Percentiles rank a stretch among this genome's conserved stretches.
phyloP scores from a whole-genome alignment of 1,140 invertebrate species.

The Ridgeia piscesae region DNA sequence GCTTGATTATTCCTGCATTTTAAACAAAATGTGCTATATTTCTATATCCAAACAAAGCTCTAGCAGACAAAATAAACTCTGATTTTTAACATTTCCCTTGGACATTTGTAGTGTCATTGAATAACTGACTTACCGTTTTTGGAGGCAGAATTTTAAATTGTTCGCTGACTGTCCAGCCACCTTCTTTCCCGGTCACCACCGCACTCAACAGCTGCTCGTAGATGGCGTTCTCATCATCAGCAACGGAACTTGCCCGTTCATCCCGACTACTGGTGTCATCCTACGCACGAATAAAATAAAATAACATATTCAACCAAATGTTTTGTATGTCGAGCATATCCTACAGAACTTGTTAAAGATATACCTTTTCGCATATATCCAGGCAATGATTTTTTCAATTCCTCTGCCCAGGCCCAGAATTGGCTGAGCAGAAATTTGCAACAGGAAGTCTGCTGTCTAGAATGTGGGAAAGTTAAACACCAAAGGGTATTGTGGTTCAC shows the following conservation, averaged over 20 bases:
- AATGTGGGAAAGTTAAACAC: too few relatives aligned
- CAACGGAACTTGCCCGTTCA: background rate
- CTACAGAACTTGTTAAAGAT: too few relatives aligned
- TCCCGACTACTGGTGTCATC: background rate
- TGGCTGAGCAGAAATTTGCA: too few relatives aligned
- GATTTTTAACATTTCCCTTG: background rate
- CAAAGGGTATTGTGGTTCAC: too few relatives aligned
- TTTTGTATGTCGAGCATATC: too few relatives aligned
- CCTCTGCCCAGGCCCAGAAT: too few relatives aligned
- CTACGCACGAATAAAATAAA: background rate
- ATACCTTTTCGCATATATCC: too few relatives aligned
- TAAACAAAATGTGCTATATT: background rate
- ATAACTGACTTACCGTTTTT: conserved; percentile 44
- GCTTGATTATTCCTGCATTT: too few relatives aligned
- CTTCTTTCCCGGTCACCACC: conserved; percentile 76
- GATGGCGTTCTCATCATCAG: conserved; percentile 26
- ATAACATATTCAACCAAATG: too few relatives aligned
- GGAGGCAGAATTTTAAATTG: conserved; percentile 89
- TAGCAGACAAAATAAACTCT: conserved; percentile 8
- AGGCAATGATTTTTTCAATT: too few relatives aligned
- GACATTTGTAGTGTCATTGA: background rate
- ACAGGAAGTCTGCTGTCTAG: too few relatives aligned
- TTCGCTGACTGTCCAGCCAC: conserved; percentile 78
- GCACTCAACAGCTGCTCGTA: conserved; percentile 78
- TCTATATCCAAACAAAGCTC: conserved; percentile 1